A percentile compares a stretch with the other conserved stretches of the same genome.
Conservation (phyloP, 2,113 vertebrate genomes). For the Platysteira castanea region DNA sequence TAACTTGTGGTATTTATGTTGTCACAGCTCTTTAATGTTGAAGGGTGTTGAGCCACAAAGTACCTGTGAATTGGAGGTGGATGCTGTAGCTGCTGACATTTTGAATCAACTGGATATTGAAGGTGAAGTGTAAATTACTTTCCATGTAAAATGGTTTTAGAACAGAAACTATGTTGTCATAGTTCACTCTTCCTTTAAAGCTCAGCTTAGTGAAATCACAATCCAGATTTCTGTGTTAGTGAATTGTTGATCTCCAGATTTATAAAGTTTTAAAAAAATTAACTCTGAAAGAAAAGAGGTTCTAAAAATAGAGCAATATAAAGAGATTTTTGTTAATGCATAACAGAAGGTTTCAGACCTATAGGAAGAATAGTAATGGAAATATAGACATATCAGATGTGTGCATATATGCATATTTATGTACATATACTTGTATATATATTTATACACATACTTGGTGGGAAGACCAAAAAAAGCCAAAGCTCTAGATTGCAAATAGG, state of each 20-base stretch:
- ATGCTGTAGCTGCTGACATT: slow-evolving; percentile 93
- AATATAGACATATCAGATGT: neutral
- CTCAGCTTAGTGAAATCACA: neutral
- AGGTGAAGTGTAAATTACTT: slow-evolving; percentile 73
- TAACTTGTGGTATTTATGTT: slow-evolving; percentile 33
- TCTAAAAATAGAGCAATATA: neutral
- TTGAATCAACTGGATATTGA: slow-evolving; percentile 94
- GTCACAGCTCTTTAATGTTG: slow-evolving; percentile 86
- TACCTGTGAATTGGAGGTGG: slow-evolving; percentile 97
- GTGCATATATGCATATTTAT: neutral
- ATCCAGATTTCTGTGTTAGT: neutral
- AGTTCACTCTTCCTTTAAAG: neutral
- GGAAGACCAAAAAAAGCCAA: neutral
- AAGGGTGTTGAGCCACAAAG: slow-evolving; percentile 87
- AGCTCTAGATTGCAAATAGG: neutral
- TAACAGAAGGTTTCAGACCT: neutral
- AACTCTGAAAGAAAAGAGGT: neutral
- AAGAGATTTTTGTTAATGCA: neutral
- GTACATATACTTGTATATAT: neutral
- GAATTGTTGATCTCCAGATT: neutral
- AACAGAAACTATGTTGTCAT: neutral
- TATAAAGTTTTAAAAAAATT: neutral
- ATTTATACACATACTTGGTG: neutral
- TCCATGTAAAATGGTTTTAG: neutral
- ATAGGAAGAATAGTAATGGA: neutral